phyloP scores from a whole-genome alignment of 2,888 invertebrate species.

The Eurois occulta region DNA sequence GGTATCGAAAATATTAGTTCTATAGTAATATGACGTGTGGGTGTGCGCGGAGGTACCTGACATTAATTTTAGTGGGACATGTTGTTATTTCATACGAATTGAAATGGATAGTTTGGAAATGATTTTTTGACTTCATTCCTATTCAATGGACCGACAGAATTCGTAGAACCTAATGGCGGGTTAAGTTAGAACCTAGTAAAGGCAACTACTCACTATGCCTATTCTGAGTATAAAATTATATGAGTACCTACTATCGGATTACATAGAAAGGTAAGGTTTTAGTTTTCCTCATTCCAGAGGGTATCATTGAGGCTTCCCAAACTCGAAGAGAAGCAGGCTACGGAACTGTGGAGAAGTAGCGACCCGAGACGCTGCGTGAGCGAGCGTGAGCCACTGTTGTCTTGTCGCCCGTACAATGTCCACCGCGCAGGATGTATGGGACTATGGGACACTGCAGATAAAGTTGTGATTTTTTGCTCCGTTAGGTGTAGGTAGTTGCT shows the following conservation, averaged over 20 bases:
- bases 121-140: not conserved
- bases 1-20: slow-evolving; percentile 52
- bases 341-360: not conserved
- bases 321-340: not conserved
- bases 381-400: not conserved
- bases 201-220: not conserved
- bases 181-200: not conserved
- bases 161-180: not conserved
- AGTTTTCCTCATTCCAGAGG: not conserved
- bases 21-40: slow-evolving; percentile 5
- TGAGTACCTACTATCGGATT: not conserved
- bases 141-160: not conserved
- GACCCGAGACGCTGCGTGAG: not conserved
- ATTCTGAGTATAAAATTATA: not conserved
- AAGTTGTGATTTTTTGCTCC: not conserved
- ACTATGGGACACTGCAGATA: too few species aligned
- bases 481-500: not conserved
- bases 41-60: not conserved
- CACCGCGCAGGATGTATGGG: not conserved
- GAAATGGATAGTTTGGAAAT: not conserved
- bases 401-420: not conserved
- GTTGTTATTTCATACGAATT: not conserved
- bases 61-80: not conserved
- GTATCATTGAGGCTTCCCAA: not conserved
- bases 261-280: not conserved